These are phyloP conservation scores for Graptemys geographica DNA, from an alignment of 2,797 vertebrate species.

Conservation along the genomic window DNA sequence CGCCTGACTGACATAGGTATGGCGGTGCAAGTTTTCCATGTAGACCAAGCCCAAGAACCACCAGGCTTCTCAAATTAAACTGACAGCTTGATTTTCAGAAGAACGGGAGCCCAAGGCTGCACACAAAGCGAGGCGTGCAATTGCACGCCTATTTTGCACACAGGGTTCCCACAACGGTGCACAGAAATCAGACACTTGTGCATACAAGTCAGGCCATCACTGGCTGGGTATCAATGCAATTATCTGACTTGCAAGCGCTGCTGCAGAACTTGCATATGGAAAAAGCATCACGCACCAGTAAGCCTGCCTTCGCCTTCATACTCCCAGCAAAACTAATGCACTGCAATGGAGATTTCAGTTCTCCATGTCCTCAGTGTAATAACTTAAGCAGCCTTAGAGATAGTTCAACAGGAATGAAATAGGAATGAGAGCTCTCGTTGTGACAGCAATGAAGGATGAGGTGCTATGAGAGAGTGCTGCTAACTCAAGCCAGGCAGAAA, in stretches of 20 bases:
- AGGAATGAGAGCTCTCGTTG: background rate
- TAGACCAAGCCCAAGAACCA: background rate
- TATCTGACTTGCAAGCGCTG: background rate
- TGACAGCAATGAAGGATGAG: background rate
- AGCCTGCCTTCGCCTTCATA: background rate
- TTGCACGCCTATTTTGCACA: background rate
- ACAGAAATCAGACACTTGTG: background rate
- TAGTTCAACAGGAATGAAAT: background rate
- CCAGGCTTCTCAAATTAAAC: background rate
- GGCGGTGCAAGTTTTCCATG: background rate
- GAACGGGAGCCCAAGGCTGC: background rate
- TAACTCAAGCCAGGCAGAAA: background rate
- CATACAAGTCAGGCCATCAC: background rate
- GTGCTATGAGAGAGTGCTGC: background rate
- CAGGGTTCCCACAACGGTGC: background rate
- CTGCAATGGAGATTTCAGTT: background rate
- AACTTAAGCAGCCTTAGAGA: background rate
- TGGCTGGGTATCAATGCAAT: background rate
- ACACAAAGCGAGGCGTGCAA: background rate
- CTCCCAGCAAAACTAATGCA: background rate
- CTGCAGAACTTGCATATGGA: background rate
- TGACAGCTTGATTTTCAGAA: background rate
- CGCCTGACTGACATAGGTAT: background rate
- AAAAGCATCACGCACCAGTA: background rate
- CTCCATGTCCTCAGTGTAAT: background rate